These are phyloP conservation scores for Eilema griseolum DNA, from an alignment of 2,888 invertebrate species.

Conservation along the genomic window DNA sequence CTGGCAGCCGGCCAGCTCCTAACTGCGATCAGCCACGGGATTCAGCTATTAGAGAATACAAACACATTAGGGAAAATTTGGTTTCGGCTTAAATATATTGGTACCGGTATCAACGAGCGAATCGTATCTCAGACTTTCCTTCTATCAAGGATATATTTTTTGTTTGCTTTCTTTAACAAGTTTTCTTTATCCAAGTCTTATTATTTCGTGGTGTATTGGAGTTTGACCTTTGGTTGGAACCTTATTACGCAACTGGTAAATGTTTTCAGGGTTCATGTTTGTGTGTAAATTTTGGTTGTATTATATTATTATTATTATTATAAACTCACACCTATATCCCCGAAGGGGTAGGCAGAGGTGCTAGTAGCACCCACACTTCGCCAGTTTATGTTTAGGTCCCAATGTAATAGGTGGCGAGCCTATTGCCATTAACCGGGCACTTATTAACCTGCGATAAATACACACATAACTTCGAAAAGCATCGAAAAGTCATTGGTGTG, in stretches of 20 bases:
- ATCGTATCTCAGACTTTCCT: neutral
- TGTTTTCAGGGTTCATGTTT: neutral
- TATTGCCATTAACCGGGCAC: too few relatives aligned
- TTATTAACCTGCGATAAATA: too few relatives aligned
- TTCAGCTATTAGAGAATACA: constrained; percentile 65
- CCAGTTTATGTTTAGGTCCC: too few relatives aligned
- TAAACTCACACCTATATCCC: too few relatives aligned
- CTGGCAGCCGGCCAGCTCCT: constrained; percentile 66
- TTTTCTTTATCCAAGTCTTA: neutral
- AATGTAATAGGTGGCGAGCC: too few relatives aligned
- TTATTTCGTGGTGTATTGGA: neutral
- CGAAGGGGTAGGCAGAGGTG: too few relatives aligned
- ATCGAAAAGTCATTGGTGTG: too few relatives aligned
- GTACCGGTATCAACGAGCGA: neutral
- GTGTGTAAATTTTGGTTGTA: neutral
- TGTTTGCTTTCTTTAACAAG: neutral
- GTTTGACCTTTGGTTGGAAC: neutral
- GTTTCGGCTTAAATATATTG: constrained; percentile 16
- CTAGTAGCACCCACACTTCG: too few relatives aligned
- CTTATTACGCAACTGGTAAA: neutral
- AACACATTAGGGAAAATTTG: constrained; percentile 56
- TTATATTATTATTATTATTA: too few relatives aligned
- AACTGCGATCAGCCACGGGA: constrained; percentile 70
- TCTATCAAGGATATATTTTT: neutral
- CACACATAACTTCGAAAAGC: too few relatives aligned